These are phyloP conservation scores for Erynnis tages DNA, from an alignment of 2,888 invertebrate genomes.

Conservation along the genomic window DNA sequence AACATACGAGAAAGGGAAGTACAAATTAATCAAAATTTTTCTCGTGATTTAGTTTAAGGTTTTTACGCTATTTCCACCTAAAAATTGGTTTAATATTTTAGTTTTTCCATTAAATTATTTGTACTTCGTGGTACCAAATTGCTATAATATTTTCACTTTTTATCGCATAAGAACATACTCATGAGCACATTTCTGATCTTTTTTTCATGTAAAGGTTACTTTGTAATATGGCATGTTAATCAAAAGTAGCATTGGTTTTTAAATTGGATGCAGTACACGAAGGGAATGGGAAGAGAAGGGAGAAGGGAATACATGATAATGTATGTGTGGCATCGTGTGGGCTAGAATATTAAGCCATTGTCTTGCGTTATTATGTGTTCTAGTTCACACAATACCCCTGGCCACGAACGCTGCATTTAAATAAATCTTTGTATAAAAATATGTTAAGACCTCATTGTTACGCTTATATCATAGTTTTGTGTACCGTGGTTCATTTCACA, in stretches of 20 bases:
- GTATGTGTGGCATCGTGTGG: neutral
- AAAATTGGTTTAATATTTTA: conserved; percentile 1
- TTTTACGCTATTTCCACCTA: conserved; percentile 16
- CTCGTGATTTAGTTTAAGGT: conserved; percentile 68
- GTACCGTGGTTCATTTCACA: conserved; percentile 40
- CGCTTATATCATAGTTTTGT: conserved; percentile 48
- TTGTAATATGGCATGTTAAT: conserved; percentile 1
- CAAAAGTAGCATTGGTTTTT: neutral
- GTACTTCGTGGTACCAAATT: neutral
- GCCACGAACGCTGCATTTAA: conserved; percentile 23
- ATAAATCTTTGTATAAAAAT: conserved; percentile 24
- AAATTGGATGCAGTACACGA: too few species aligned
- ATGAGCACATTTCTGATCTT: conserved; percentile 9
- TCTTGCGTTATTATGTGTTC: neutral
- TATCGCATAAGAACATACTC: neutral
- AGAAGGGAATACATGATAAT: too few species aligned
- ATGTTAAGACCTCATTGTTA: conserved; percentile 45
- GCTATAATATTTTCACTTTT: conserved; percentile 9
- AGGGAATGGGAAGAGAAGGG: too few species aligned
- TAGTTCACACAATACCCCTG: conserved; percentile 10
- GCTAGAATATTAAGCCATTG: neutral
- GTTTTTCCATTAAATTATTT: neutral
- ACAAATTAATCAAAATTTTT: conserved; percentile 67
- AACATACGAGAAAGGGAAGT: conserved; percentile 69
- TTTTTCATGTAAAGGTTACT: neutral